Evolutionary conservation across 2,797 vertebrate species (phyloP).

Genomic region (Sciurus carolinensis): DNA sequence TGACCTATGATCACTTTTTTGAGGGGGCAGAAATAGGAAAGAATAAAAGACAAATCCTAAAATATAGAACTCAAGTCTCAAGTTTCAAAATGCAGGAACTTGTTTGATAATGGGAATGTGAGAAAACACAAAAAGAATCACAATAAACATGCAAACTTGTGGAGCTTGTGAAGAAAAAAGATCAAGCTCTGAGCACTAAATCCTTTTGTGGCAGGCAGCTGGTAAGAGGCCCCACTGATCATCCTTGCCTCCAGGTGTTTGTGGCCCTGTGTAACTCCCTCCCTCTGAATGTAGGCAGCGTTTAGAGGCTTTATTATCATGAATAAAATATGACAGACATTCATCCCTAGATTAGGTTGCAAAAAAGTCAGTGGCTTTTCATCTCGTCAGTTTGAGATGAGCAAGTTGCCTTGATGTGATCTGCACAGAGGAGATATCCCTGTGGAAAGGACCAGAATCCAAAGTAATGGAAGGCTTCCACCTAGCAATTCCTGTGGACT

Average conservation of each 20-base stretch:
- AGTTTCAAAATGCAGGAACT: not conserved
- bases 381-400: not conserved
- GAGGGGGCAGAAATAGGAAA: not conserved
- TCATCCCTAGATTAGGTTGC: not conserved
- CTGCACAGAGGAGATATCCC: not conserved
- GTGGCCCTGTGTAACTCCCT: not conserved
- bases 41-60: not conserved
- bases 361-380: not conserved
- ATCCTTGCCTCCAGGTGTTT: not conserved
- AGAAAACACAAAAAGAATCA: not conserved
- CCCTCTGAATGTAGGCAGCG: not conserved
- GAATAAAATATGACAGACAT: not conserved
- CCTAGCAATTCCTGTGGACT: not conserved
- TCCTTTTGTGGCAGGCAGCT: not conserved
- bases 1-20: not conserved
- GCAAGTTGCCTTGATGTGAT: fast-evolving
- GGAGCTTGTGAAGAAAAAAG: not conserved
- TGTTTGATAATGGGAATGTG: not conserved
- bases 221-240: no score
- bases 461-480: not conserved
- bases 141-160: not conserved
- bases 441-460: not conserved
- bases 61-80: not conserved
- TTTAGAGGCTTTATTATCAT: not conserved
- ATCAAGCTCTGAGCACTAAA: not conserved